Base-by-base conservation (phyloP, 2,113 vertebrate species). In the Cyrtonyx montezumae region DNA sequence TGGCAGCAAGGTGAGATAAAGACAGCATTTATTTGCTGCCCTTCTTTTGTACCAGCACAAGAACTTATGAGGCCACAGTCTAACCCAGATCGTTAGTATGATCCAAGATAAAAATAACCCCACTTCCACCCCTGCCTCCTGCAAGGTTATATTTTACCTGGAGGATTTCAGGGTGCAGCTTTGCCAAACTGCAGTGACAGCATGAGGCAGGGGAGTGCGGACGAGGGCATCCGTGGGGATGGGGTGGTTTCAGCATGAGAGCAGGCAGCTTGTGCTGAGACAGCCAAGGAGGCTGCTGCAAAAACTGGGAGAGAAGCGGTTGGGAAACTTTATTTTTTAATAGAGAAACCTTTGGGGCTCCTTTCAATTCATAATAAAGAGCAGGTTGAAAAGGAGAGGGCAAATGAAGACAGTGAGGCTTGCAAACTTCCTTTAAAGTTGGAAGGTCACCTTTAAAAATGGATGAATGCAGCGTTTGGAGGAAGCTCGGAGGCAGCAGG, bases 381-480 rank as follows among this genome's bases (percentile, higher is more conserved):
- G 61, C 81, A 67, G 59, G 79, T 93, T 95, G 79, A 92, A 96
- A 96, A 86, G 61, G 63, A 77, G 80, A 87, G 95, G 80, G 91
- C 77, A 95, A 85, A 65, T 28, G 75, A 96, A 96, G 82, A 74
- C 65, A 43, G 37, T 19, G 73, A 96, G 56, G 56, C 83, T 91
- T 78, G 46, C 87, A 88, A 94, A 53, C 69, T 95, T 84, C 79
- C 79, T 95, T 96, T 96, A 92, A 95, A 95, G 92, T 55, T 91
- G 91, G 87, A 95, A 95, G 96, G 91, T 95, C 94, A 95, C 84
- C 90, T 96, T 95, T 96, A 96, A 95, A 96, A 95, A 96, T 96
- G 94, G 43, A 95, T 96, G 93, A 95, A 81, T 80, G 79, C 76
- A 76, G 79, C 8, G 4, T 91, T 85, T 53, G 93, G 94, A 96